Evolutionary conservation across 2,797 vertebrate genomes (phyloP).

Genomic region (Melanotaenia parkinsoni): DNA sequence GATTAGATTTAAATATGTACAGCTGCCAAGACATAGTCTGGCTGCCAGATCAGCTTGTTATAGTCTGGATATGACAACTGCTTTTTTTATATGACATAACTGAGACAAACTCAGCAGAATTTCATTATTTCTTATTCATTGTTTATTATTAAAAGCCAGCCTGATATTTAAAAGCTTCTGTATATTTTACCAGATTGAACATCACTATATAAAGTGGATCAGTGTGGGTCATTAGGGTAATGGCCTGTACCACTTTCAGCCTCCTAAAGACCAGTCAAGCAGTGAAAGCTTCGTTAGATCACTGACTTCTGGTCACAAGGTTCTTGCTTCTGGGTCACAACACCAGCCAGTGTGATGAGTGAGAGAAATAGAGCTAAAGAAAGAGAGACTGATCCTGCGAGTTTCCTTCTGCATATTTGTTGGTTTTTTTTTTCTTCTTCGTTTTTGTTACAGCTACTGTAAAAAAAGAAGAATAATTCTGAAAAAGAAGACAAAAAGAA

Average conservation of each 20-base stretch:
- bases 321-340: constrained; percentile 54
- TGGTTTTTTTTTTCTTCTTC: no score
- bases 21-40: constrained; percentile 48
- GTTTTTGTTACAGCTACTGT: no score
- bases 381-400: background rate
- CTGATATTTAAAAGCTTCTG: constrained; percentile 40
- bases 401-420: no score
- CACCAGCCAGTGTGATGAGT: constrained; percentile 22
- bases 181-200: constrained; percentile 48
- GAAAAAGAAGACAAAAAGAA: no score
- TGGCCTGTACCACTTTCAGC: constrained; percentile 38
- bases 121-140: constrained; percentile 35
- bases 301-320: constrained; percentile 56
- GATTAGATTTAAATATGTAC: constrained; percentile 67
- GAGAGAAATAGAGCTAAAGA: background rate
- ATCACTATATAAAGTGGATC: constrained; percentile 41
- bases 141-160: constrained; percentile 35
- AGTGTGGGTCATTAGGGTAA: constrained; percentile 50
- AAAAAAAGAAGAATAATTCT: no score
- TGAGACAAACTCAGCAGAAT: constrained; percentile 28
- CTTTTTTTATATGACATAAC: no score
- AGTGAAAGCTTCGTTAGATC: constrained; percentile 64
- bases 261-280: constrained; percentile 41
- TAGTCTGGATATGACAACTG: constrained; percentile 32
- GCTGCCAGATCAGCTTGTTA: constrained; percentile 33